Evolutionary conservation across 1,140 invertebrate species (phyloP).

Genomic region (Pseudomyrmex pallidus): DNA sequence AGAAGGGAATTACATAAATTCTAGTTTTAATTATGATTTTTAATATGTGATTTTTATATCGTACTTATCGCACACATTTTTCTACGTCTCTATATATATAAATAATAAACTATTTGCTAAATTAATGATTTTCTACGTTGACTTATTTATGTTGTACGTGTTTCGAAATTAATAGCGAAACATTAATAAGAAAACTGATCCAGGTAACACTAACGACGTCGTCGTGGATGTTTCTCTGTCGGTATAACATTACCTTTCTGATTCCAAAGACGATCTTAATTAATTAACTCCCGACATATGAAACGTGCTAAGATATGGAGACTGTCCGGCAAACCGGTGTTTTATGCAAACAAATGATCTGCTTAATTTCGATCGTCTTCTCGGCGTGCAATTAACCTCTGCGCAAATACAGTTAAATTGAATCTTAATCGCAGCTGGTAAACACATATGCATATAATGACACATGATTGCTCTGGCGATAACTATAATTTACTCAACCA

Average conservation of each 20-base stretch:
- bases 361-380: constrained; percentile 14
- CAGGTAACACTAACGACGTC: neutral
- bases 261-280: constrained; percentile 33
- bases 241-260: neutral
- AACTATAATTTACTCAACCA: constrained; percentile 1
- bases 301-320: constrained; percentile 4
- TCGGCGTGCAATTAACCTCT: constrained; percentile 14
- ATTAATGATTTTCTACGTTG: no score
- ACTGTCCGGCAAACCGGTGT: constrained; percentile 4
- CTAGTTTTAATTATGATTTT: no score
- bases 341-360: constrained; percentile 31
- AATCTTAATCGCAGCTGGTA: constrained; percentile 25
- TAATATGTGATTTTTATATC: no score
- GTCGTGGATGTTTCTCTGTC: neutral
- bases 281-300: constrained; percentile 11
- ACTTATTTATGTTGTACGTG: neutral
- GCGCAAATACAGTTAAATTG: constrained; percentile 18
- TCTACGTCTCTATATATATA: no score
- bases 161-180: neutral
- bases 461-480: constrained; percentile 14
- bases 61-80: no score
- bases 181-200: neutral
- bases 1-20: no score
- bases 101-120: no score
- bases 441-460: constrained; percentile 15